phyloP scores from a whole-genome alignment of 2,888 invertebrate species.

The Esperia sulphurella region DNA sequence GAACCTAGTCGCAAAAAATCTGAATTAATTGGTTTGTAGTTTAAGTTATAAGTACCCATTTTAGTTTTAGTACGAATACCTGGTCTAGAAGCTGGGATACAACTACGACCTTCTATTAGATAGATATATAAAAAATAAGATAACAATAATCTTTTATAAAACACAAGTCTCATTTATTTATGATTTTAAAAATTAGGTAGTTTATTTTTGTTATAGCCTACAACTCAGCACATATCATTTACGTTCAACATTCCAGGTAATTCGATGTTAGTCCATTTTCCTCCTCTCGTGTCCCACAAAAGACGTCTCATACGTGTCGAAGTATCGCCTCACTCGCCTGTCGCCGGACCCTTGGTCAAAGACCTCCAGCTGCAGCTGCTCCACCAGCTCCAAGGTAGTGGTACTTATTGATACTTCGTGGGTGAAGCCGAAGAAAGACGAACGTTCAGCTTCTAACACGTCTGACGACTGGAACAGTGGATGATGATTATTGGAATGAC shows the following conservation, averaged over 20 bases:
- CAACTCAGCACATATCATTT: neutral
- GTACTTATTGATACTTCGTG: conserved; percentile 38
- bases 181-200: too few relatives aligned
- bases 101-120: too few relatives aligned
- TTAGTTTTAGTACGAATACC: too few relatives aligned
- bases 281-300: conserved; percentile 28
- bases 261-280: neutral
- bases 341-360: conserved; percentile 37
- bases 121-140: too few relatives aligned
- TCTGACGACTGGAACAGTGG: conserved; percentile 30
- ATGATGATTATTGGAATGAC: too few relatives aligned
- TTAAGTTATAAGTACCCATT: too few relatives aligned
- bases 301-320: conserved; percentile 50
- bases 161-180: too few relatives aligned
- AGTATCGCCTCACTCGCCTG: conserved; percentile 52
- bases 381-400: conserved; percentile 40
- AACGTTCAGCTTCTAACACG: conserved; percentile 44
- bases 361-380: conserved; percentile 38
- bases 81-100: too few relatives aligned
- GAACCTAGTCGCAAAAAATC: too few relatives aligned
- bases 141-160: too few relatives aligned
- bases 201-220: too few relatives aligned
- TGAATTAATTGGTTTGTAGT: too few relatives aligned
- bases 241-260: neutral
- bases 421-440: conserved; percentile 52